Evolutionary conservation across 1,140 invertebrate species (phyloP), one percentile per base, ranked within the genome.

Genomic region (Phthorimaea operculella): DNA sequence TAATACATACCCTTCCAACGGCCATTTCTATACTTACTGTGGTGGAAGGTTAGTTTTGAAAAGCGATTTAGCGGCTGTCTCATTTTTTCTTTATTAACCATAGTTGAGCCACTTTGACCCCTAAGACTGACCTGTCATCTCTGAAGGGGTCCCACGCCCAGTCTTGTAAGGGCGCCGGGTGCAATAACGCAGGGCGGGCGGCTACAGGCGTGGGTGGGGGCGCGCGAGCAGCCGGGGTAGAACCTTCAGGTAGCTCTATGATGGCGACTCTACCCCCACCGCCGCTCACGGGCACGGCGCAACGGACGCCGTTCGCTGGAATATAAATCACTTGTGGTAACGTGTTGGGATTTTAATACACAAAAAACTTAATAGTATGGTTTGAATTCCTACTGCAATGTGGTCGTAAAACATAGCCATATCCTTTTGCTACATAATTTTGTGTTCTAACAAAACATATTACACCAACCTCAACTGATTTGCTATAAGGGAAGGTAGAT

Each of bases 61-160:
- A n/a, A n/a, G n/a, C n/a, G n/a, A n/a, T n/a, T n/a, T n/a, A n/a
- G n/a, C n/a, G n/a, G n/a, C n/a, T n/a, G n/a, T n/a, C n/a, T n/a
- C n/a, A n/a, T n/a, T n/a, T n/a, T n/a, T n/a, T n/a, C n/a, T n/a
- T n/a, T n/a, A n/a, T n/a, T n/a, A n/a, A n/a, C n/a, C n/a, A n/a
- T n/a, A n/a, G n/a, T n/a, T n/a, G n/a, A n/a, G n/a, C n/a, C n/a
- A n/a, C n/a, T n/a, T n/a, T n/a, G n/a, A n/a, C n/a, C n/a, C n/a
- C n/a, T n/a, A n/a, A n/a, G n/a, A 28, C 21, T 28, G 21, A 28
- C 51, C 92, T 88, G 47, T 88, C 86, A 73, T 91, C 89, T 80
- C 95, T 87, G 76, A 97, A 98, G 1, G 96, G 96, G 88, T 98
- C 95, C 93, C 94, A 98, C 50, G 91, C 89, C 83, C 97, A 98